Evolutionary conservation across 2,113 vertebrate species (phyloP).

Genomic region (Riparia riparia): DNA sequence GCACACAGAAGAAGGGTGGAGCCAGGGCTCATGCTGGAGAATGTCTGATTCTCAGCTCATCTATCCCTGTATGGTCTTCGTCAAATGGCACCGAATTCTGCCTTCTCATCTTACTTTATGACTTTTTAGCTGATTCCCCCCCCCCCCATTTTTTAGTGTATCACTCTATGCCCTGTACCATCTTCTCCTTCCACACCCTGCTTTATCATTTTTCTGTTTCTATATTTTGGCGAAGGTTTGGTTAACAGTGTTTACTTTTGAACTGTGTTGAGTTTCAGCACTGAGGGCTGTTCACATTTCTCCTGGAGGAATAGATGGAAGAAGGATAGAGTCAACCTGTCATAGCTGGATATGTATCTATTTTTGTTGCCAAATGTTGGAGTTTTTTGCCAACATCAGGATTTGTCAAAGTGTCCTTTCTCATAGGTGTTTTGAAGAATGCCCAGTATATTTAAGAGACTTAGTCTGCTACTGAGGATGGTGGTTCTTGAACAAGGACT

Average conservation of each 20-base stretch:
- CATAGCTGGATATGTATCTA: background rate
- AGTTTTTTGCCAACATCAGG: background rate
- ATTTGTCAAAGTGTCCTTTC: background rate
- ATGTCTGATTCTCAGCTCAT: background rate
- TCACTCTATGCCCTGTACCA: rapidly evolving
- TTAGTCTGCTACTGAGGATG: rapidly evolving
- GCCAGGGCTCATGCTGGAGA: background rate
- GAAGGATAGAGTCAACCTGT: background rate
- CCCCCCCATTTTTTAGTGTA: background rate
- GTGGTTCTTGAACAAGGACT: background rate
- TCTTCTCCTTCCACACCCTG: background rate
- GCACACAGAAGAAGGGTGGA: rapidly evolving
- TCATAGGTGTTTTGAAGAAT: background rate
- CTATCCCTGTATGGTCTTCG: rapidly evolving
- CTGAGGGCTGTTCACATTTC: background rate
- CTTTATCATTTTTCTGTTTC: background rate
- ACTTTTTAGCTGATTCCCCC: background rate
- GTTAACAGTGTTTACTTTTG: rapidly evolving
- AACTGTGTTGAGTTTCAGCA: background rate
- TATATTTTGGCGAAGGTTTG: background rate
- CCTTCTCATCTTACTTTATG: background rate
- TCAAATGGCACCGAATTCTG: background rate
- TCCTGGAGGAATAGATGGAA: background rate
- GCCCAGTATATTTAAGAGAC: background rate
- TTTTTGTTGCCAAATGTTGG: background rate